Base-by-base conservation (phyloP, 2,888 invertebrate genomes). In the Spatulosminthurus flaviceps region DNA sequence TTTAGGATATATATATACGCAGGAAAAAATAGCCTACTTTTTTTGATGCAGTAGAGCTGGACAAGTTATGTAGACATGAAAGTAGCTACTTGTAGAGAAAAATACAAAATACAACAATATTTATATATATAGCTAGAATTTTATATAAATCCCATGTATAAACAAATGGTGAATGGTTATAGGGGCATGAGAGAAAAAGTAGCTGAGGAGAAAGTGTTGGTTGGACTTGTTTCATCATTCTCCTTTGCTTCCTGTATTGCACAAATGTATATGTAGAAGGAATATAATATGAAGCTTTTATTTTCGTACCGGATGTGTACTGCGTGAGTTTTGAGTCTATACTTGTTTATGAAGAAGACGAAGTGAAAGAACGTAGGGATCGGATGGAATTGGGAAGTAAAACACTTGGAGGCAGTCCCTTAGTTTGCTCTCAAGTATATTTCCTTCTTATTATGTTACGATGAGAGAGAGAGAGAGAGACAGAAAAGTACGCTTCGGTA, bases 401-500 rank as follows among this genome's bases (percentile, higher is more conserved):
- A 67, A 29, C 19, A 67, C 67, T 67, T 26, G 28, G 28, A 67
- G 67, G 19, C 67, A 29, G 67, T 67, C 67, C 28, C 67, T 67
- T 67, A 67, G 51, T 51, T 51, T 51, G 51, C 67, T 67, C 67
- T 67, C 29, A 67, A 67, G 67, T 67, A 29, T n/a, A n/a, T 67
- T 67, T 28, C 28, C 67, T 51, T 51, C 5, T 51, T 67, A 67
- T 67, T 67, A 67, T 67, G 67, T 67, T 67, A 19, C 28, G 24
- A 67, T 28, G 19, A 67, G 29, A 67, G 29, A 26, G n/a, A n/a
- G n/a, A n/a, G n/a, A n/a, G n/a, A n/a, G n/a, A n/a, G n/a, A n/a
- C n/a, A n/a, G n/a, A n/a, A n/a, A n/a, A n/a, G 19, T 67, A 29
- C 67, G 67, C 28, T 13, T 67, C 26, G 19, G 67, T n/a, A 28